Conservation (phyloP, 1,140 invertebrate species). For the Palaemon carinicauda region DNA sequence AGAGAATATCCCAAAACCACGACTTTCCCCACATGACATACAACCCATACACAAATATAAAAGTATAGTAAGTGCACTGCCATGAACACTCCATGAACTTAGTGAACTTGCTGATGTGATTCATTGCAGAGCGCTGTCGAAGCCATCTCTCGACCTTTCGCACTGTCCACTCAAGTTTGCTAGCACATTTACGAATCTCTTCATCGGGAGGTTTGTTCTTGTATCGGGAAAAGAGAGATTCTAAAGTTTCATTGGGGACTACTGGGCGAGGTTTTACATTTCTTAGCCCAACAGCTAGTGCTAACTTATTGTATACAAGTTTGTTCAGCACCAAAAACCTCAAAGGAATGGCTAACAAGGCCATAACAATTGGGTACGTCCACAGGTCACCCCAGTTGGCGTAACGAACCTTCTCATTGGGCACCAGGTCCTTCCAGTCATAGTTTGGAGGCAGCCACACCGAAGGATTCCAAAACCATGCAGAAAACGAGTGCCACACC, state of each 20-base stretch:
- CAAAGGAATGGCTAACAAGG: conserved; percentile 46
- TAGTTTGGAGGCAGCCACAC: conserved; percentile 74
- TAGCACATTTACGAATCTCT: conserved; percentile 67
- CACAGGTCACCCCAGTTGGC: conserved; percentile 82
- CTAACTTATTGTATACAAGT: conserved; percentile 45
- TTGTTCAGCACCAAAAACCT: conserved; percentile 57
- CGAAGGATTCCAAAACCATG: conserved; percentile 58
- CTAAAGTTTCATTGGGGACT: conserved; percentile 44
- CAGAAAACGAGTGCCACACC: conserved; percentile 57
- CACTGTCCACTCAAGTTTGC: conserved; percentile 87
- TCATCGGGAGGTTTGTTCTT: conserved; percentile 47
- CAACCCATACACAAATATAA: conserved; percentile 84
- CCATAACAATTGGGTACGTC: conserved; percentile 57
- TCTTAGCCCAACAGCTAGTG: conserved; percentile 46
- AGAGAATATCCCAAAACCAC: conserved; percentile 92
- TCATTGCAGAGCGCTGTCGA: conserved; percentile 70
- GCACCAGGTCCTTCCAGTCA: conserved; percentile 85
- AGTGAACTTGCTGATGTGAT: conserved; percentile 52
- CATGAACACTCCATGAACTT: conserved; percentile 64
- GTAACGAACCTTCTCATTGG: conserved; percentile 80
- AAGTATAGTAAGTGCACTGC: conserved; percentile 87
- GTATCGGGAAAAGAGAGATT: conserved; percentile 39
- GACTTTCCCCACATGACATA: conserved; percentile 89
- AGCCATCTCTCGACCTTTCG: conserved; percentile 91
- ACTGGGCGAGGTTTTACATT: conserved; percentile 44